Base-by-base conservation (phyloP, 2,797 vertebrate species). In the Pangasius djambal region DNA sequence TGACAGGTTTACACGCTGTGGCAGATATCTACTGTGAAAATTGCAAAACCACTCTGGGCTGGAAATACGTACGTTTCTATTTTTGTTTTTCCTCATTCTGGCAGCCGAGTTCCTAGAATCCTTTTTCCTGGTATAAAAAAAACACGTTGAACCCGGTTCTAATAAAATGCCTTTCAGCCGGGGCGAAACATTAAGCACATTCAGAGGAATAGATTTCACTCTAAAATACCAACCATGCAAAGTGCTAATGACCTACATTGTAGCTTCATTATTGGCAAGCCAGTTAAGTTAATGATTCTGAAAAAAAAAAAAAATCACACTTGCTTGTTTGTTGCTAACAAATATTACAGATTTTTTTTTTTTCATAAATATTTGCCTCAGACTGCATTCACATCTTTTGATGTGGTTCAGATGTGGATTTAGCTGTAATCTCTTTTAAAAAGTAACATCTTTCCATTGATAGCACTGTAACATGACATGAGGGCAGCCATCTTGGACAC, bases 1-100 rank as follows among this genome's bases (percentile, higher is more conserved):
- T 99, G 93, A 99, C 98, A 5, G 98, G 98, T 94, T 95, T 99
- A 94, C 98, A 99, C 2, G 98, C 98, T 6, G 98, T 99, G 89
- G 98, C 98, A 25, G 98, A 99, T 93, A 99, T 99, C 95, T 98
- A 99, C 97, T 99, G 98, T 96, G 98, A 99, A 96, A 99, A 98
- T 95, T 99, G 98, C 96, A 99, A 99, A 97, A 99, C 98, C 94
- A 99, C 98, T 48, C 97, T 99, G 20, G 98, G 98, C 92, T 99
- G 98, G 98, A 99, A 99, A 98, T 99, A 99, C 0, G 98, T 99
- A 95, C 97, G 98, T 94, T 89, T 44, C 25, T 61, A 44, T 16
- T 57, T 74, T 67, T 37, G 25, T 57, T 48, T 77, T 69, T 78
- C 9, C 57, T 74, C 25, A 15, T 61, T 72, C 37, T 31, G 63